Base-by-base conservation (phyloP, 2,113 vertebrate genomes). In the Lathamus discolor region DNA sequence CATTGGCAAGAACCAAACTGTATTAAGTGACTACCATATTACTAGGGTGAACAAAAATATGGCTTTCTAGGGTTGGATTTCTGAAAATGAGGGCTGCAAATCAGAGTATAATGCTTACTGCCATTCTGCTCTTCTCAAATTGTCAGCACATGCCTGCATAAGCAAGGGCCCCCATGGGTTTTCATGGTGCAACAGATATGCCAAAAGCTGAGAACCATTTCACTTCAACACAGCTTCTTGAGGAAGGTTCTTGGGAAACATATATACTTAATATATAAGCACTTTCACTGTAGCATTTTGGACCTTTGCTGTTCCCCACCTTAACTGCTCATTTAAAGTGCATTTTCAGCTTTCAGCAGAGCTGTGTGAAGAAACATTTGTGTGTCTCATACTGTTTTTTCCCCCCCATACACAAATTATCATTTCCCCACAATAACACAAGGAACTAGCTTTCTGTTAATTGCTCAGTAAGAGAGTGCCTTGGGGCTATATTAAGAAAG, bases 401-500 rank as follows among this genome's bases (percentile, higher is more conserved):
- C 44, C 13, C 24, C 33, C 29, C 37, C 74, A 66, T 66, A 61
- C n/a, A 89, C 83, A 94, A 93, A 77, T 70, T 93, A 68, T 72
- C 20, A 86, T 92, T 85, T 91, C 70, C 78, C 83, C 35, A 68
- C 84, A 93, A 95, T 74, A 93, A 85, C 86, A 64, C 41, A 78
- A 88, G 86, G 88, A 93, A 46, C 70, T 94, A 70, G 68, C 70
- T 88, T 90, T 94, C 85, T 94, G 46, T 70, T 97, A 97, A 97
- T 94, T 93, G 90, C 63, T 89, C 70, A 85, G 90, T 95, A 93
- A 96, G 25, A 73, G 87, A 89, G 84, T 5, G 44, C 95, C 95
- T 75, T 3, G 1, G 95, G 88, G 94, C 88, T 74, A 95, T 97
- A 97, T 97, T 97, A 97, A 97, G 97, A 95, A 97, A 95, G 87